Evolutionary conservation across 2,888 invertebrate species (phyloP).

Genomic region (Netelia melanura): DNA sequence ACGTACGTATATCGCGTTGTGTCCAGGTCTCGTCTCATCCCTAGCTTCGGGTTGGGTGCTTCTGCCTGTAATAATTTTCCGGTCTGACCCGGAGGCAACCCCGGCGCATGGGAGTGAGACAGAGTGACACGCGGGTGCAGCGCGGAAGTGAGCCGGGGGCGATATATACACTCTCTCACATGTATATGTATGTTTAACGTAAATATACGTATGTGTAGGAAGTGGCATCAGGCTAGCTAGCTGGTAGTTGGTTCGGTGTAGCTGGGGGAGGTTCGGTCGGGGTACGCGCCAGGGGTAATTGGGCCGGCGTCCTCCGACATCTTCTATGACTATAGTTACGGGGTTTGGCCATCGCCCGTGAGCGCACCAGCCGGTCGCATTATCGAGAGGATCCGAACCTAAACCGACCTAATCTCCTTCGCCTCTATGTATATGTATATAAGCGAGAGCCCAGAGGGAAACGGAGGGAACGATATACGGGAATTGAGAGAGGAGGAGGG

Average conservation of each 20-base stretch:
- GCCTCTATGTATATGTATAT: conserved; percentile 27
- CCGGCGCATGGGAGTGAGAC: conserved; percentile 36
- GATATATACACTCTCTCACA: conserved; percentile 5
- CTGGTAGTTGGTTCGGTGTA: conserved; percentile 48
- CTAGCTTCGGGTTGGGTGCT: conserved; percentile 31
- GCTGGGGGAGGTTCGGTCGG: conserved; percentile 31
- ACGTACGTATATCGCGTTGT: conserved; percentile 39
- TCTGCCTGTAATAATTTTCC: conserved; percentile 71
- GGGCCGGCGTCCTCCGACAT: conserved; percentile 64
- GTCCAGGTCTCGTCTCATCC: conserved; percentile 65
- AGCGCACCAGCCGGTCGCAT: conserved; percentile 66
- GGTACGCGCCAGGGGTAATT: conserved; percentile 66
- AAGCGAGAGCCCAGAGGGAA: conserved; percentile 3
- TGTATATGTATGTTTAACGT: neutral
- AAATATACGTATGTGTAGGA: neutral
- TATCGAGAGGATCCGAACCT: conserved; percentile 70
- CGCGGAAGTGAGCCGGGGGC: conserved; percentile 43
- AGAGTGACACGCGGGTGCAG: conserved; percentile 35
- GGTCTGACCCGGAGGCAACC: conserved; percentile 66
- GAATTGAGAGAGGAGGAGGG: neutral
- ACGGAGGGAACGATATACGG: neutral
- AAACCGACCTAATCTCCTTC: conserved; percentile 71
- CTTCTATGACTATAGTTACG: conserved; percentile 15
- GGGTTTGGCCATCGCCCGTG: conserved; percentile 39
- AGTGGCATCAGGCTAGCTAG: neutral